Conservation (phyloP, 92 coral and sea anemone species). For the Epizoanthus scotinus region DNA sequence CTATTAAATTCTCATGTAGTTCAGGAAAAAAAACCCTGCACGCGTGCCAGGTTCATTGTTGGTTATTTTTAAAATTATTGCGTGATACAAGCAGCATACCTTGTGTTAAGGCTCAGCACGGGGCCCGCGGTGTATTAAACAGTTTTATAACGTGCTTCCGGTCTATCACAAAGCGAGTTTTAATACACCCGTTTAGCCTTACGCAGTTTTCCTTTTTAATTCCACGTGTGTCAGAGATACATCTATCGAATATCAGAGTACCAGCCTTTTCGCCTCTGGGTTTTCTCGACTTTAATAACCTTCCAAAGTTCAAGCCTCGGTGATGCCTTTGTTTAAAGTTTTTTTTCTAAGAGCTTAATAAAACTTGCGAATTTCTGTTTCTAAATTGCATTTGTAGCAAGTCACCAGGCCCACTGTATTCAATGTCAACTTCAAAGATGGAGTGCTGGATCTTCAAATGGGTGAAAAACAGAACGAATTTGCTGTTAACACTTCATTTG, state of each 20-base stretch:
- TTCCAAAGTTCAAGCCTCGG: neutral
- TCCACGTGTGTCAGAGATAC: neutral
- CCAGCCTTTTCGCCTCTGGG: conserved; percentile 3
- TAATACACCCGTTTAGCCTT: conserved; percentile 7
- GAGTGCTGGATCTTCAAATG: too few species aligned
- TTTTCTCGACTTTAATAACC: neutral
- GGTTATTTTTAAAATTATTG: conserved; percentile 3
- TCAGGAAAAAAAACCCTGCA: neutral
- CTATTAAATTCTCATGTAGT: too few species aligned
- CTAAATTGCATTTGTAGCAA: too few species aligned
- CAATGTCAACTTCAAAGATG: too few species aligned
- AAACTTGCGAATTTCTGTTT: too few species aligned
- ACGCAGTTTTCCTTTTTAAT: neutral
- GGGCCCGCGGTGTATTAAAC: neutral
- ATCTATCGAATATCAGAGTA: too few species aligned
- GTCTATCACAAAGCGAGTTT: conserved; percentile 1
- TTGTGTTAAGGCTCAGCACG: conserved; percentile 5
- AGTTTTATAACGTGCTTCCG: conserved; percentile 1
- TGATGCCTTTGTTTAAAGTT: neutral
- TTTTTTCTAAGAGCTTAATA: too few species aligned
- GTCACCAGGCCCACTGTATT: too few species aligned
- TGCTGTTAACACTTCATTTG: too few species aligned
- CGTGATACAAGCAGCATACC: neutral
- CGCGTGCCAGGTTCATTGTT: neutral
- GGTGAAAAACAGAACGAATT: too few species aligned